A percentile compares a stretch with the other conserved stretches of the same genome.
Conservation (phyloP, 2,888 invertebrate species). For the Synergus umbraculus region DNA sequence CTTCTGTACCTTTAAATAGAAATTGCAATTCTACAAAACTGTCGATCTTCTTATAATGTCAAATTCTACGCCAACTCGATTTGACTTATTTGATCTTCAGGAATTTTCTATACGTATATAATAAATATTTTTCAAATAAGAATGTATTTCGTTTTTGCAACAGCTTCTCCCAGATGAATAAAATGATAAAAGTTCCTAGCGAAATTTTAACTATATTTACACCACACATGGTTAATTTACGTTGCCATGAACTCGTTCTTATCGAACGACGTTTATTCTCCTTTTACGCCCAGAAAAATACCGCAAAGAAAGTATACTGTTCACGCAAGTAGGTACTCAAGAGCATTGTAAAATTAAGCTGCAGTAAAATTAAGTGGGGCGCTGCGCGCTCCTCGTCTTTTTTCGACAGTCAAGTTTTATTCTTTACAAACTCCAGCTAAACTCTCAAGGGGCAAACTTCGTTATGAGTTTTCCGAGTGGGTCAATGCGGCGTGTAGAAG, state of each 20-base stretch:
- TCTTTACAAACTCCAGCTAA: background rate
- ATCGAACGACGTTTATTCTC: background rate
- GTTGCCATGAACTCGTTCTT: background rate
- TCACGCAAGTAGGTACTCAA: slow-evolving; percentile 7
- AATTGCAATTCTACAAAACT: no score
- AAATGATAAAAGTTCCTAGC: background rate
- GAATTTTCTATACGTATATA: no score
- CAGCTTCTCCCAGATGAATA: background rate
- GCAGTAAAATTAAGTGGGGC: background rate
- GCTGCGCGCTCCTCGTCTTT: background rate
- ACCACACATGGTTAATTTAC: background rate
- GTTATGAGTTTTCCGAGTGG: slow-evolving; percentile 4
- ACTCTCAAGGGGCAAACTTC: background rate
- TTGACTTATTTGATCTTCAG: no score
- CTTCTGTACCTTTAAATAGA: no score
- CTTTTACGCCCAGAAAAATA: background rate
- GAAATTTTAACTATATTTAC: background rate
- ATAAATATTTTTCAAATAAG: no score
- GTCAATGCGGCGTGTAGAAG: background rate
- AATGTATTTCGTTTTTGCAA: no score
- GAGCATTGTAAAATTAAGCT: slow-evolving; percentile 4
- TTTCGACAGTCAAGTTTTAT: slow-evolving; percentile 1
- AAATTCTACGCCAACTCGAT: no score
- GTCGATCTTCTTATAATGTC: no score
- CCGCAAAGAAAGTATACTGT: background rate